These are phyloP conservation scores for Xiphias gladius DNA, from an alignment of 2,113 vertebrate genomes.

Conservation along the genomic window DNA sequence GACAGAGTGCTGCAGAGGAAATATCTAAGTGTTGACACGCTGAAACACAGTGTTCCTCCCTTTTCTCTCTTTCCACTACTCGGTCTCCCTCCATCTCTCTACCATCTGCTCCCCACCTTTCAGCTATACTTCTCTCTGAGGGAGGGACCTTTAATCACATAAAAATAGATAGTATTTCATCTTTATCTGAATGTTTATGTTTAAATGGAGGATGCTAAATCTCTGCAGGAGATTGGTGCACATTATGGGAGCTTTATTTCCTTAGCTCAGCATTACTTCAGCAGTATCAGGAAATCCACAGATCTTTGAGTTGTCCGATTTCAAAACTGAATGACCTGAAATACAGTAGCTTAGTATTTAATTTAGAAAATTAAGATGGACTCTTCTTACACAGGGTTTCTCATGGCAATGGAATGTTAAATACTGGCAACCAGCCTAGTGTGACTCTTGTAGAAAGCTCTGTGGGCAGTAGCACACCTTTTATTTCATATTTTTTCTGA, in stretches of 20 bases:
- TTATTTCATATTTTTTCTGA: conserved; percentile 24
- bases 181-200: conserved; percentile 45
- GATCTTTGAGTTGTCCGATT: neutral
- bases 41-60: conserved; percentile 58
- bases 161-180: conserved; percentile 44
- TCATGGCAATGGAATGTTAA: conserved; percentile 28
- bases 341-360: conserved; percentile 21
- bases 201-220: conserved; percentile 33
- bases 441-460: conserved; percentile 21
- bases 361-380: conserved; percentile 31
- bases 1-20: conserved; percentile 68
- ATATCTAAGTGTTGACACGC: conserved; percentile 67
- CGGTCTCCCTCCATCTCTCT: neutral
- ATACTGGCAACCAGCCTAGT: conserved; percentile 20
- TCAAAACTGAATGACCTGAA: conserved; percentile 16
- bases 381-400: conserved; percentile 8
- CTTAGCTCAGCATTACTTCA: too few relatives aligned
- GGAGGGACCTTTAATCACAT: conserved; percentile 34
- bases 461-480: neutral
- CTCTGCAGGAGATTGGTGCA: conserved; percentile 41
- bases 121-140: conserved; percentile 28
- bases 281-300: neutral
- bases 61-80: conserved; percentile 33
- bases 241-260: conserved; percentile 10
- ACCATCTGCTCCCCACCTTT: conserved; percentile 53